Conservation (phyloP, 2,113 vertebrate genomes). For the Glaucidium brasilianum region DNA sequence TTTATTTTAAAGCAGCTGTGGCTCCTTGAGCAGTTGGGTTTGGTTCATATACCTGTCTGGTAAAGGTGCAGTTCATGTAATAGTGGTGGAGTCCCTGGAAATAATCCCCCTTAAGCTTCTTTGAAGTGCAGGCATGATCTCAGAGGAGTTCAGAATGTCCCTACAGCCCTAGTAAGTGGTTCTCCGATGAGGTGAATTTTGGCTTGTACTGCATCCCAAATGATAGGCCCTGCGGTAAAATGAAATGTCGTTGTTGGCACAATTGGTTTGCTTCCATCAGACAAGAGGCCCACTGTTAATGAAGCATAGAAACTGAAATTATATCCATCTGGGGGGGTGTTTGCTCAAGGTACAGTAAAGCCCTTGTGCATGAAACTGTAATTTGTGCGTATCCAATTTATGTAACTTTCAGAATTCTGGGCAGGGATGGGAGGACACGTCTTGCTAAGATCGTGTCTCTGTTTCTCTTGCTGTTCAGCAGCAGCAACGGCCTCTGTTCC, state of each 20-base stretch:
- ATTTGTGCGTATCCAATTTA: background rate
- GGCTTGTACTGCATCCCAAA: background rate
- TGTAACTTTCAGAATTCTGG: background rate
- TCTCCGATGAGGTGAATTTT: background rate
- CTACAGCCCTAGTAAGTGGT: background rate
- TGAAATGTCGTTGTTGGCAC: background rate
- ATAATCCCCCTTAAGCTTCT: background rate
- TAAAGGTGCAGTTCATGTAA: background rate
- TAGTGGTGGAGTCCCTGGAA: background rate
- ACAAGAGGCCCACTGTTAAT: background rate
- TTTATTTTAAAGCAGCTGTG: background rate
- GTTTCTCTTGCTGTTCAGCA: background rate
- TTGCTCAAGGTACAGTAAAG: background rate
- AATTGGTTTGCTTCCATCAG: background rate
- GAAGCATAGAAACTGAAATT: slow-evolving; percentile 5
- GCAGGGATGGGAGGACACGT: background rate
- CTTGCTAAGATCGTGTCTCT: background rate
- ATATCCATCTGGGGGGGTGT: background rate
- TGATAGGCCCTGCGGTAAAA: background rate
- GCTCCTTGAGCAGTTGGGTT: background rate
- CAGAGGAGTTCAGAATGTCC: background rate
- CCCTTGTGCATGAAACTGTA: background rate
- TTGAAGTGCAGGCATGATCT: background rate
- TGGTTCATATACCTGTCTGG: background rate
- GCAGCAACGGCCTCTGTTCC: background rate